phyloP scores from a whole-genome alignment of 2,113 vertebrate genomes.

The Chrysochloris asiatica region DNA sequence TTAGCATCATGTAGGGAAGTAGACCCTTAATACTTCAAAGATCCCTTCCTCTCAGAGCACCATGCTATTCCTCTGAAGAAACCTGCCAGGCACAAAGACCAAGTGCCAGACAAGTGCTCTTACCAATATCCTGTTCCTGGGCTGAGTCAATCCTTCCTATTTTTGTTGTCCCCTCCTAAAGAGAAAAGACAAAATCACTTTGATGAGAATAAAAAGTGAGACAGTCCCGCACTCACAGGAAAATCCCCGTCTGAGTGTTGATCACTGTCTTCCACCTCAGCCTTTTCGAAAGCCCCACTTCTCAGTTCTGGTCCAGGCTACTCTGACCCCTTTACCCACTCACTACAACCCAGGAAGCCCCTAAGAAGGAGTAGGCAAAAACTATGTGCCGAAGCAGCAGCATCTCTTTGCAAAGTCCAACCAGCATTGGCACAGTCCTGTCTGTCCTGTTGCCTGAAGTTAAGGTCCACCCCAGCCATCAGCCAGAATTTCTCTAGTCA shows the following conservation, averaged over 20 bases:
- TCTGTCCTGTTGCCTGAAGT: background rate
- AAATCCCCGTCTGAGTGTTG: background rate
- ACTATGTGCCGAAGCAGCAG: background rate
- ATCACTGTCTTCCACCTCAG: background rate
- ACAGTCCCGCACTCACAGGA: background rate
- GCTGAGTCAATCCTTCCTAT: constrained; percentile 92
- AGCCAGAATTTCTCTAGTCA: background rate
- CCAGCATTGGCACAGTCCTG: background rate
- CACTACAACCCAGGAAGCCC: background rate
- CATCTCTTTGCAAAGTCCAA: background rate
- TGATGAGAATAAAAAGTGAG: constrained; percentile 49
- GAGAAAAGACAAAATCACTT: background rate
- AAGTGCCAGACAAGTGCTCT: constrained; percentile 56
- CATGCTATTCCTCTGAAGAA: constrained; percentile 5
- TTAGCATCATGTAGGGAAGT: background rate
- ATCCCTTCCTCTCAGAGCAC: background rate
- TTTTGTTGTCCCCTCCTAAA: constrained; percentile 95
- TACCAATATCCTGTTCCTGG: constrained; percentile 95
- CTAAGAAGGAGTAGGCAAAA: background rate
- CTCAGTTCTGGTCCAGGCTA: background rate
- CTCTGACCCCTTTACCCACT: background rate
- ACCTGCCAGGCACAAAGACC: background rate
- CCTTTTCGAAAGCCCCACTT: background rate
- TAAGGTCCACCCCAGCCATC: background rate
- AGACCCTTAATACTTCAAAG: background rate